A percentile compares a stretch with the other conserved stretches of the same genome.
Conservation (phyloP, 2,113 vertebrate genomes). For the Zeus faber region DNA sequence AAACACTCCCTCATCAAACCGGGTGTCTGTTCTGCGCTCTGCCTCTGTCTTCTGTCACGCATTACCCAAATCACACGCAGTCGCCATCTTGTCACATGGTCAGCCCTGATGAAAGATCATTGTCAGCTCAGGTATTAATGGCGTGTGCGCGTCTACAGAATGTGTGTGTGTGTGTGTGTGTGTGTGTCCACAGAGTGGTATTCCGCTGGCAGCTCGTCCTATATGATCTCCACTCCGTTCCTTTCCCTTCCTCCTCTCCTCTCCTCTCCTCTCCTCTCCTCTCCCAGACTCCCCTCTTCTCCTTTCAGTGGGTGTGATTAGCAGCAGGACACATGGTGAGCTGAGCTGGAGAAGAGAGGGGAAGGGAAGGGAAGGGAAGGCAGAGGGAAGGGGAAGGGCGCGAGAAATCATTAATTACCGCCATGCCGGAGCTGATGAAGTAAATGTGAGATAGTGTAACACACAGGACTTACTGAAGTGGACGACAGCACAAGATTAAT, state of each 20-base stretch:
- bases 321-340: conserved; percentile 74
- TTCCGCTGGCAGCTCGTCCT: conserved; percentile 65
- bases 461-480: conserved; percentile 82
- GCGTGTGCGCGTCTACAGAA: conserved; percentile 8
- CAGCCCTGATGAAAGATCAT: conserved; percentile 69
- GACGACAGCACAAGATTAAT: conserved; percentile 83
- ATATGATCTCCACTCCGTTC: conserved; percentile 29
- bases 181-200: conserved; percentile 43
- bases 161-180: conserved; percentile 11
- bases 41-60: conserved; percentile 75
- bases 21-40: conserved; percentile 74
- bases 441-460: conserved; percentile 82
- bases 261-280: neutral
- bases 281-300: conserved; percentile 26
- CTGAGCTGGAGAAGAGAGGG: conserved; percentile 69
- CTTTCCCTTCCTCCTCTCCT: neutral
- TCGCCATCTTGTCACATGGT: conserved; percentile 73
- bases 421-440: conserved; percentile 78
- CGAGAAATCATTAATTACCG: conserved; percentile 82
- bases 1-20: conserved; percentile 74
- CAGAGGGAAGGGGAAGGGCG: conserved; percentile 68
- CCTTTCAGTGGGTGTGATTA: conserved; percentile 64
- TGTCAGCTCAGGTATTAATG: conserved; percentile 69
- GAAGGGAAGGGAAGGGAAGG: conserved; percentile 28
- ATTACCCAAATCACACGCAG: conserved; percentile 69